Percentiles rank a stretch among this genome's conserved stretches.
These are phyloP conservation scores for Ivindomyrus marchei DNA, from an alignment of 2,113 vertebrate genomes.

Conservation along the genomic window DNA sequence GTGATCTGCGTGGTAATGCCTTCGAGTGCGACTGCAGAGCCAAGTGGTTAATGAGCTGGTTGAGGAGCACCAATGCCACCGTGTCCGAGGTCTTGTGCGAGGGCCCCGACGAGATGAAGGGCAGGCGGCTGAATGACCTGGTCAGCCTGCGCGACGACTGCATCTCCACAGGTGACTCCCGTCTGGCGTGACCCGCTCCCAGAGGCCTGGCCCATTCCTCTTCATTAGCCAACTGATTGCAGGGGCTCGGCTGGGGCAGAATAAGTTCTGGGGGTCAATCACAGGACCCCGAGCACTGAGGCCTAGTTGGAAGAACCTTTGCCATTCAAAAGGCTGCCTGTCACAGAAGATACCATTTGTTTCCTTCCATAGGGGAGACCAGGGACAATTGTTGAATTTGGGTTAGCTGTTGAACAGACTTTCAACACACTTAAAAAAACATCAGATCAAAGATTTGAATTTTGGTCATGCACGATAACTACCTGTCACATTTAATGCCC, in stretches of 20 bases:
- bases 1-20: constrained; percentile 91
- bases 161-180: constrained; percentile 77
- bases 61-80: constrained; percentile 94
- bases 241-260: neutral
- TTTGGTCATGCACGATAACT: neutral
- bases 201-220: neutral
- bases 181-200: neutral
- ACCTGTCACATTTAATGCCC: neutral
- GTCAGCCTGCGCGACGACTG: constrained; percentile 85
- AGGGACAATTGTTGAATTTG: neutral
- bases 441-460: neutral
- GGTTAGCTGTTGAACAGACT: neutral
- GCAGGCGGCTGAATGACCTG: constrained; percentile 88
- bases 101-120: constrained; percentile 86
- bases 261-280: neutral
- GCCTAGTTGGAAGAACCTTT: neutral
- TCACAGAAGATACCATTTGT: neutral
- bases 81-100: constrained; percentile 86
- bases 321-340: neutral
- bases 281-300: neutral
- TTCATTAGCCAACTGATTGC: neutral
- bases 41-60: constrained; percentile 94
- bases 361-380: neutral
- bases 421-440: neutral
- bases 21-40: constrained; percentile 95